Conservation (phyloP, 2,888 invertebrate genomes). For the Agapostemon virescens region DNA sequence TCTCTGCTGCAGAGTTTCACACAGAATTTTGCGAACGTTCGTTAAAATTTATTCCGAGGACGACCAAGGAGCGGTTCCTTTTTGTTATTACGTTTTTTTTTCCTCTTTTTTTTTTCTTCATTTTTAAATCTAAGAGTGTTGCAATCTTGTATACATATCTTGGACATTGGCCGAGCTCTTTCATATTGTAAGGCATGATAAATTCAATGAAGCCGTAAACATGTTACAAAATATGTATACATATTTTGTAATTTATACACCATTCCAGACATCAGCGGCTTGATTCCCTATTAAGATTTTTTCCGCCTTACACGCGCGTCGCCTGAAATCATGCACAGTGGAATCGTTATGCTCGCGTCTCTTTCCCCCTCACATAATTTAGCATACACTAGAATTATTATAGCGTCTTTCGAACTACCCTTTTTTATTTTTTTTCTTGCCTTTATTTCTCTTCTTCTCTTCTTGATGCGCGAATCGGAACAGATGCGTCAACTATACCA, state of each 20-base stretch:
- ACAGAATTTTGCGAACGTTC: conserved; percentile 29
- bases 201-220: conserved; percentile 57
- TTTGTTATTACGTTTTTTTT: no score
- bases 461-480: conserved; percentile 42
- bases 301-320: conserved; percentile 29
- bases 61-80: conserved; percentile 62
- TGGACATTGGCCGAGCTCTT: conserved; percentile 59
- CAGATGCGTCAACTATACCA: conserved; percentile 51
- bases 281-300: conserved; percentile 26
- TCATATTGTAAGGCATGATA: conserved; percentile 61
- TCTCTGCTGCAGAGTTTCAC: conserved; percentile 40
- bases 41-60: conserved; percentile 45
- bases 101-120: neutral
- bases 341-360: conserved; percentile 31
- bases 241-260: conserved; percentile 44
- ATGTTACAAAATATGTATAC: conserved; percentile 46
- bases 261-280: conserved; percentile 33
- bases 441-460: neutral
- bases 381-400: conserved; percentile 31
- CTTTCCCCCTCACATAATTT: conserved; percentile 29
- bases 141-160: conserved; percentile 45
- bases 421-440: neutral
- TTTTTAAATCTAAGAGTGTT: conserved; percentile 40
- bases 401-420: conserved; percentile 31
- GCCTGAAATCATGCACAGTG: conserved; percentile 44